A percentile compares a stretch with the other conserved stretches of the same genome.
Conservation (phyloP, 1,140 invertebrate species). For the Cepaea nemoralis region DNA sequence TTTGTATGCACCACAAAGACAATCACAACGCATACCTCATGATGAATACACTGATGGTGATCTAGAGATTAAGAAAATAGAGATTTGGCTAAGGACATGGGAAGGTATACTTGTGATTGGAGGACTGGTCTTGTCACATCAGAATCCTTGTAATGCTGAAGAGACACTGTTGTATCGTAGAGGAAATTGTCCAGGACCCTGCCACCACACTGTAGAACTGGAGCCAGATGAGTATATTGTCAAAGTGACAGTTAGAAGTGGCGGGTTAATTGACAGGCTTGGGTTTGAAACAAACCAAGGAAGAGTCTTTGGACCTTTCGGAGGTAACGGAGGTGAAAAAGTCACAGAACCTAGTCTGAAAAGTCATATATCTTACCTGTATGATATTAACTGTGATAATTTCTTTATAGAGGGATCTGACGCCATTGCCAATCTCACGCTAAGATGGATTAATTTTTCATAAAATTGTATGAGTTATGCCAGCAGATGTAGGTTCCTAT, state of each 20-base stretch:
- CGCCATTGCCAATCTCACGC: slow-evolving; percentile 29
- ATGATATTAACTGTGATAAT: slow-evolving; percentile 28
- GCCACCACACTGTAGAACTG: not conserved
- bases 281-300: slow-evolving; percentile 30
- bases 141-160: not conserved
- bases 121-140: slow-evolving; percentile 10
- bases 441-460: slow-evolving; percentile 17
- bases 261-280: slow-evolving; percentile 24
- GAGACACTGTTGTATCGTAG: not conserved
- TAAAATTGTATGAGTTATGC: not conserved
- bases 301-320: slow-evolving; percentile 13
- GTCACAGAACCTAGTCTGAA: not conserved
- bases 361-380: not conserved
- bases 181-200: not conserved
- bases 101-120: slow-evolving; percentile 25
- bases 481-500: too few relatives aligned
- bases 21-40: not conserved
- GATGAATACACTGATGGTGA: slow-evolving; percentile 1
- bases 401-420: not conserved
- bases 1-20: slow-evolving; percentile 19
- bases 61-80: slow-evolving; percentile 14
- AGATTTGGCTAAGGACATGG: slow-evolving; percentile 26
- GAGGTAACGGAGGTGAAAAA: slow-evolving; percentile 3
- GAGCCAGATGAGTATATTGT: slow-evolving; percentile 26
- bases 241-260: slow-evolving; percentile 28